Evolutionary conservation across 2,797 vertebrate species (phyloP).

Genomic region (Morus bassanus): DNA sequence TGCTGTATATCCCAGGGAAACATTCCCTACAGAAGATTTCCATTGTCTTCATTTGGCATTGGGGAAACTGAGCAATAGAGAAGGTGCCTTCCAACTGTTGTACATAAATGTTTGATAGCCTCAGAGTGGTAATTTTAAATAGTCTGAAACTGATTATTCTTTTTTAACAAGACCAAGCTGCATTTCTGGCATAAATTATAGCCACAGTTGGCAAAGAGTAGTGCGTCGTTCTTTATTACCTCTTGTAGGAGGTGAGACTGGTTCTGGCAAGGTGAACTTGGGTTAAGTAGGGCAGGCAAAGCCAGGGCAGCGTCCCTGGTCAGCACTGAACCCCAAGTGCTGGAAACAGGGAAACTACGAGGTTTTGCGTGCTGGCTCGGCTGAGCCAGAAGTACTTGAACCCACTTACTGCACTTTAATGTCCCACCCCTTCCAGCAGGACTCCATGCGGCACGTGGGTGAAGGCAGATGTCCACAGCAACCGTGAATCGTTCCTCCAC

Average conservation of each 20-base stretch:
- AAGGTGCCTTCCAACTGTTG: neutral
- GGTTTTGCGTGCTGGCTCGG: neutral
- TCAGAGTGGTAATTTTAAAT: neutral
- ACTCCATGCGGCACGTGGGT: neutral
- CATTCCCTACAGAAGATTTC: neutral
- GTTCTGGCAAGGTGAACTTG: neutral
- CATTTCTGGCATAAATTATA: neutral
- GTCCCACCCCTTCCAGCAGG: neutral
- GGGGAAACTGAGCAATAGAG: neutral
- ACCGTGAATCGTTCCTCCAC: neutral
- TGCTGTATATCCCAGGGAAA: neutral
- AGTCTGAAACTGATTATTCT: neutral
- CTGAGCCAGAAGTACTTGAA: neutral
- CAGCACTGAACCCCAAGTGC: neutral
- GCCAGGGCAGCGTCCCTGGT: neutral
- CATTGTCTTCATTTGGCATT: neutral
- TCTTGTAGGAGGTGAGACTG: neutral
- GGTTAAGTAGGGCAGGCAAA: neutral
- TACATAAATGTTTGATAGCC: neutral
- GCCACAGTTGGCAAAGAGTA: neutral
- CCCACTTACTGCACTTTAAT: neutral
- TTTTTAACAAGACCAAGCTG: neutral
- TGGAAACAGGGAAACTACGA: rapidly evolving
- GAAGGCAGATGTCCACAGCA: neutral
- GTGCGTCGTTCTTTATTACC: neutral